A percentile compares a stretch with the other conserved stretches of the same genome.
Evolutionary conservation across 2,888 invertebrate genomes (phyloP).

Genomic region (Helobdella robusta): DNA sequence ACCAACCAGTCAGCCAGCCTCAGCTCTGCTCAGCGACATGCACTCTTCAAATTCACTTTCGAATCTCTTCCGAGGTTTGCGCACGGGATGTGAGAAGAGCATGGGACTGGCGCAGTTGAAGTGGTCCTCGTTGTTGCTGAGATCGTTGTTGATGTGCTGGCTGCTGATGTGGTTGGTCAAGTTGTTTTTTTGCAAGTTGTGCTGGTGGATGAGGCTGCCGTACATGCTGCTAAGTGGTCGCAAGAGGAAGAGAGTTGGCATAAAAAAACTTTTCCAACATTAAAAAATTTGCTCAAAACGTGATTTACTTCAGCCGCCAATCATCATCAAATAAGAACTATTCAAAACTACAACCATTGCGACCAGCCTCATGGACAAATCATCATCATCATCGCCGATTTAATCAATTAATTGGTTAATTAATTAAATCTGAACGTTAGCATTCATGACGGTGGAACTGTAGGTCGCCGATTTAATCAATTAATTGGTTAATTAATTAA

Average conservation of each 20-base stretch:
- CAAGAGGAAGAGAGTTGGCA: too few relatives aligned
- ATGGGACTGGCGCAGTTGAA: constrained; percentile 32
- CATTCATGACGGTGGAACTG: constrained; percentile 27
- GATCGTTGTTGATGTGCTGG: background rate
- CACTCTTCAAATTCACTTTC: constrained; percentile 29
- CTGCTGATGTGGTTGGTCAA: too few relatives aligned
- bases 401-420: too few relatives aligned
- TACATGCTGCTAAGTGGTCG: constrained; percentile 4
- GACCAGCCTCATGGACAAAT: background rate
- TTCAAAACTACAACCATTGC: background rate
- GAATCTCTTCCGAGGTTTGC: constrained; percentile 39
- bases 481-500: too few relatives aligned
- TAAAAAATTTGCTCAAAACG: background rate
- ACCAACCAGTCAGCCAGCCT: constrained; percentile 6
- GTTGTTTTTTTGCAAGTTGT: background rate
- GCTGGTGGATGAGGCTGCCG: background rate
- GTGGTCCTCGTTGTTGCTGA: background rate
- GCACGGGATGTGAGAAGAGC: constrained; percentile 15
- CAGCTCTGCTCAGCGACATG: constrained; percentile 16
- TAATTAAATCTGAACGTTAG: too few relatives aligned
- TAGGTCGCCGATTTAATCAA: too few relatives aligned
- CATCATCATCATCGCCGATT: constrained; percentile 18
- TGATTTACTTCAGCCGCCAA: too few relatives aligned
- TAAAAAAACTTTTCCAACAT: too few relatives aligned
- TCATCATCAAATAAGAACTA: background rate